These are phyloP conservation scores for Tethea ocularis DNA, from an alignment of 2,888 invertebrate species.

Conservation along the genomic window DNA sequence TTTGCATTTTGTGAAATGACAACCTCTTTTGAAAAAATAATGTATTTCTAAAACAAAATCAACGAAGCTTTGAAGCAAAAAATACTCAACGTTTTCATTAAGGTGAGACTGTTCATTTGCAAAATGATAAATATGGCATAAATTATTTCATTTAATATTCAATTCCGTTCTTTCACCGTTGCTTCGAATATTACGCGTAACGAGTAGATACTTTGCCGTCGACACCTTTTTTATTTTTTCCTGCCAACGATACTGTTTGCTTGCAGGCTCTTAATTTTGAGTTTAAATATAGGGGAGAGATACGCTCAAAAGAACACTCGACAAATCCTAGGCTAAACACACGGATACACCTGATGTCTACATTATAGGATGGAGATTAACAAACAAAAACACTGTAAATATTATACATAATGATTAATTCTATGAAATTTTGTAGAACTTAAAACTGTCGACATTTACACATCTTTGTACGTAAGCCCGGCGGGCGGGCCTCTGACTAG, in stretches of 20 bases:
- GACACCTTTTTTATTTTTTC: constrained; percentile 77
- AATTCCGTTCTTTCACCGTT: constrained; percentile 78
- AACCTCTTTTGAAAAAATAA: constrained; percentile 6
- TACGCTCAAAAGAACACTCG: constrained; percentile 69
- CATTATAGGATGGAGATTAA: neutral
- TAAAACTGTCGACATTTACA: too few species aligned
- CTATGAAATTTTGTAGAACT: too few species aligned
- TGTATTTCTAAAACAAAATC: constrained; percentile 18
- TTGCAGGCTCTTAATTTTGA: constrained; percentile 76
- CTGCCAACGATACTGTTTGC: constrained; percentile 76
- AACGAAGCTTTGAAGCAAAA: constrained; percentile 43
- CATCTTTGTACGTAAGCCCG: too few species aligned
- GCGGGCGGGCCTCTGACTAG: too few species aligned
- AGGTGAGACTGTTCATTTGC: constrained; percentile 82
- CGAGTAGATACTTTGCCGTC: constrained; percentile 69
- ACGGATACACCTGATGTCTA: constrained; percentile 55
- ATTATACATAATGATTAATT: neutral
- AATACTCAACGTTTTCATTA: constrained; percentile 77
- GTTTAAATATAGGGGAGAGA: constrained; percentile 77
- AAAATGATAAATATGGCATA: constrained; percentile 84
- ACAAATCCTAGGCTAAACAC: constrained; percentile 62
- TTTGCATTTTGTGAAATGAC: neutral
- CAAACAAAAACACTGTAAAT: neutral
- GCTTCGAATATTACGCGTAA: constrained; percentile 67
- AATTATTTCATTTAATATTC: constrained; percentile 85